Base-by-base conservation (phyloP, 2,888 invertebrate genomes). In the Nemotelus nigrinus region DNA sequence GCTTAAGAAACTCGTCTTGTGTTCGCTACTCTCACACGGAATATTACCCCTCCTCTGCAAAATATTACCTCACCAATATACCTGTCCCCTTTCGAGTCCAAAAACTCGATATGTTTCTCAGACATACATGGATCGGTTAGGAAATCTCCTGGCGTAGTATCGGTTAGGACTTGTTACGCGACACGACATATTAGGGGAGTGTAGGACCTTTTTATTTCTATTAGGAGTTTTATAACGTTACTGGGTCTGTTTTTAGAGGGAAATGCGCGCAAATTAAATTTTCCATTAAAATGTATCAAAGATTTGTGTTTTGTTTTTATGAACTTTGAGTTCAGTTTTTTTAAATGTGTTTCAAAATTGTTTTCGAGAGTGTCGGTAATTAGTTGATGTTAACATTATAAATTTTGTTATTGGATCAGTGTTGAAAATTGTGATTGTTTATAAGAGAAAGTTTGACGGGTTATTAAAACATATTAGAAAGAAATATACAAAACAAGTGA, bases 131-230 rank as follows among this genome's bases (percentile, higher is more conserved):
- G 50, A 10, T 45, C 10, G 4, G 43, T 43, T 70, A 8, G 43
- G 7, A 6, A 41, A 8, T 55, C 41, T 55, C 43, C 41, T 4
- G 55, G 70, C 44, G 41, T 74, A 74, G 74, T 74, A 63, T 74
- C 74, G 74, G 60, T 74, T 74, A 74, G 74, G 74, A 63, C 74
- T 74, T 74, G 74, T 74, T 60, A 63, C 74, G 63, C 63, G 60
- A 74, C 74, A 74, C 74, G 60, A 74, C 74, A 74, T 63, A 74
- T 41, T 47, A 47, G 50, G 74, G 74, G 47, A 63, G 43, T 63
- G 4, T 10, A 60, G 60, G 47, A 48, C 48, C 25, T 48, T 10
- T 8, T 68, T 44, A 4, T 5, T 68, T 3, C 50, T 65, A 45
- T 44, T 44, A 25, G 3, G 2, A 58, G 25, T 25, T 25, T 25